Base-by-base conservation (phyloP, 2,888 invertebrate species). In the Mellilla xanthometata region DNA sequence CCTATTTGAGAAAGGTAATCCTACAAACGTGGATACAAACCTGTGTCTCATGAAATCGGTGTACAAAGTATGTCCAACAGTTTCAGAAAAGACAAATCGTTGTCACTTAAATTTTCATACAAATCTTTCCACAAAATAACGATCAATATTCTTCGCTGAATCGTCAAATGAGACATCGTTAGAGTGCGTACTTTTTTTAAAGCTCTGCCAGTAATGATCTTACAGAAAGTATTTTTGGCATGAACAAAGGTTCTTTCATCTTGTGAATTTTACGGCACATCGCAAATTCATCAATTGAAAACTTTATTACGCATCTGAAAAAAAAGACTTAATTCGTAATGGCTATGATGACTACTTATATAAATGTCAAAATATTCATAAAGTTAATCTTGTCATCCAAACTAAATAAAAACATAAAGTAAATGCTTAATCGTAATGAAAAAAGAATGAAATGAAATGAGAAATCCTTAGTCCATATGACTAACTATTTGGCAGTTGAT, bases 401-500 rank as follows among this genome's bases (percentile, higher is more conserved):
- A n/a, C n/a, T n/a, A n/a, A n/a, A n/a, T n/a, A n/a, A n/a, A n/a
- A n/a, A n/a, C n/a, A n/a, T n/a, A n/a, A n/a, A n/a, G n/a, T n/a
- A n/a, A n/a, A n/a, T n/a, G n/a, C n/a, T n/a, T n/a, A n/a, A n/a
- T n/a, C n/a, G n/a, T n/a, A n/a, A n/a, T n/a, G n/a, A n/a, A n/a
- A n/a, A n/a, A n/a, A n/a, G n/a, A n/a, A n/a, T n/a, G n/a, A n/a
- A n/a, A n/a, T n/a, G n/a, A n/a, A n/a, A n/a, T n/a, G n/a, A n/a
- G n/a, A n/a, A n/a, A n/a, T n/a, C n/a, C n/a, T n/a, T n/a, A 19
- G 15, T 19, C 46, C 15, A 54, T 51, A 45, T 40, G 41, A 1
- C 22, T n/a, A 34, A 38, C 44, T 38, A 52, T 48, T 61, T 55
- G 42, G 57, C 41, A 55, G 46, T 45, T 56, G 30, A 15, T 35